Evolutionary conservation across 2,797 vertebrate species (phyloP), one percentile per base, ranked within the genome.

Genomic region (Sebastes matsubarae): DNA sequence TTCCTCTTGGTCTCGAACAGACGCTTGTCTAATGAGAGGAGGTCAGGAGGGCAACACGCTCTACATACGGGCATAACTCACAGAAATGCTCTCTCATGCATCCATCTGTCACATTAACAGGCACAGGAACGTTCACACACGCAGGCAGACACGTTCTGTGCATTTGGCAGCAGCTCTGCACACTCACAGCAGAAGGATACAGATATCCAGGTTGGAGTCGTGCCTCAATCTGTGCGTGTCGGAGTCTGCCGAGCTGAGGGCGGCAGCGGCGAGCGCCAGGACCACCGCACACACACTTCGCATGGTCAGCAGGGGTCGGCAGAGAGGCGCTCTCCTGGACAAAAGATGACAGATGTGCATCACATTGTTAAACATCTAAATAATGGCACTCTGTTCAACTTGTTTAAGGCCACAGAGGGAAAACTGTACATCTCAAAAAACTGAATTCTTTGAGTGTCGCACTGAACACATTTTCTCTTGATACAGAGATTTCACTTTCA

Each of bases 1-100:
- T 98, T 97, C 88, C 98, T 96, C 93, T 99, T 99, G 68, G 98
- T 97, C 91, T 98, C 98, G 87, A 99, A 99, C 94, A 99, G 95
- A 86, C 97, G 98, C 93, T 98, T 99, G 95, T 99, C 98, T 99
- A 88, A 91, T 32, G 50, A 38, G 16, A 70, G 34, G n/a, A 69
- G 89, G 69, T 95, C 88, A 94, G 90, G 92, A 90, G 7, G 77
- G 81, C 38, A 72, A 72, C 59, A 75, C 20, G 3, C 25, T 27
- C 13, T 34, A 25, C 82, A 87, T 57, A 22, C 1, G 52, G 77
- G 34, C 22, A 14, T 2, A 54, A 81, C 42, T 22, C 38, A 18
- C 24, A 77, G 9, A 65, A 46, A 72, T 38, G 10, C 63, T 66
- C 72, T 67, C 30, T 63, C 78, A 46, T 10, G 6, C 71, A 63